Evolutionary conservation across 2,113 vertebrate species (phyloP).

Genomic region (Falco punctatus): DNA sequence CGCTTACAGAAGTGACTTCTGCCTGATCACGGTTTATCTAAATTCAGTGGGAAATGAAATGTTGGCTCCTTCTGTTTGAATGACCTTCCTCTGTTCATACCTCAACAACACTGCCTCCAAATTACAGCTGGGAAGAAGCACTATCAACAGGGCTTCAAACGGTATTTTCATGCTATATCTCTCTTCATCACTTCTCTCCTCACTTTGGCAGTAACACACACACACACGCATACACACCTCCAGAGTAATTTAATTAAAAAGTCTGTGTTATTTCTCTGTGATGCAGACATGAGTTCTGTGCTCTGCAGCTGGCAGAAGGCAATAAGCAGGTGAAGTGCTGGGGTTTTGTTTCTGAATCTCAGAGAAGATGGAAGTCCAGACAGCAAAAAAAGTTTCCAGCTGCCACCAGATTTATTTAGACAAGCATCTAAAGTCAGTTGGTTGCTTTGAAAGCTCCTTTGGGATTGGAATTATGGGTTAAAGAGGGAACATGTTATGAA

Average conservation of each 20-base stretch:
- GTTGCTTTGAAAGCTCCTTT: not conserved
- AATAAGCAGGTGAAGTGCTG: not conserved
- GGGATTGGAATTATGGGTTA: not conserved
- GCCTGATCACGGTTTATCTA: not conserved
- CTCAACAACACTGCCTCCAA: rapidly evolving
- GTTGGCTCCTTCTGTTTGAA: not conserved
- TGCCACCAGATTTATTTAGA: not conserved
- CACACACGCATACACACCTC: too few relatives aligned
- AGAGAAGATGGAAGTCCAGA: not conserved
- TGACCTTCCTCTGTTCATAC: not conserved
- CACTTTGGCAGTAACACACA: not conserved
- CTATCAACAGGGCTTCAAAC: not conserved
- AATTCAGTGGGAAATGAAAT: not conserved
- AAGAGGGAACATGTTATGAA: not conserved
- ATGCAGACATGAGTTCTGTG: not conserved
- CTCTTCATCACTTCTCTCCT: not conserved
- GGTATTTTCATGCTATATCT: not conserved
- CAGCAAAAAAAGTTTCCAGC: not conserved
- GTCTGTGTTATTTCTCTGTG: not conserved
- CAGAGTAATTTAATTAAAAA: not conserved
- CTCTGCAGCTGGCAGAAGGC: not conserved
- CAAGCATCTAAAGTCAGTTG: not conserved
- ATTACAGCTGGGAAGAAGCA: not conserved
- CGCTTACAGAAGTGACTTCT: not conserved
- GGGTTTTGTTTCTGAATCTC: not conserved